Evolutionary conservation across 2,888 invertebrate species (phyloP).

Genomic region (Torymus auratus): DNA sequence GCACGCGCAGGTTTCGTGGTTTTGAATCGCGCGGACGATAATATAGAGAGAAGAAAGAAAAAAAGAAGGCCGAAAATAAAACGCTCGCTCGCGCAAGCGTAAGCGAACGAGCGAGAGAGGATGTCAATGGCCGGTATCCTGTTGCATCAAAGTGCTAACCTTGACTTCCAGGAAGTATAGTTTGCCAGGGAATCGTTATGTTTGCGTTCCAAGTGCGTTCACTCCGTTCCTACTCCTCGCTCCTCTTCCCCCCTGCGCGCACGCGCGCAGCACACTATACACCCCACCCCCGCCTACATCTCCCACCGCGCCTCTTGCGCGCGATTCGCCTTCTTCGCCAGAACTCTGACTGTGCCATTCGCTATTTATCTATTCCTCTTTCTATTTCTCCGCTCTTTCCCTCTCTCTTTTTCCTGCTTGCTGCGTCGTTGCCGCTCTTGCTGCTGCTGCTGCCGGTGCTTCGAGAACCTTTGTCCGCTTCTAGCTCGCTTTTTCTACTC

Average conservation of each 20-base stretch:
- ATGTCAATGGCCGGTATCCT: conserved; percentile 72
- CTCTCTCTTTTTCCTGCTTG: neutral
- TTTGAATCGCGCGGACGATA: neutral
- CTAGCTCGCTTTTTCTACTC: conserved; percentile 13
- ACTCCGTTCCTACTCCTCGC: conserved; percentile 38
- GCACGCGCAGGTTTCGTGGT: neutral
- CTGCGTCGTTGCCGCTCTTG: no score
- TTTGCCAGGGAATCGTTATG: conserved; percentile 62
- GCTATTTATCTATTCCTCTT: conserved; percentile 15
- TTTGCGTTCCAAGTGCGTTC: conserved; percentile 68
- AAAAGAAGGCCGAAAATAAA: conserved; percentile 21
- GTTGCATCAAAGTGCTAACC: conserved; percentile 74
- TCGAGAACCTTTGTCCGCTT: conserved; percentile 14
- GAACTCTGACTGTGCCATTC: neutral
- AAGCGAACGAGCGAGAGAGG: conserved; percentile 40
- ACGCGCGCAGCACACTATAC: neutral
- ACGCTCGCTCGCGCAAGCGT: conserved; percentile 52
- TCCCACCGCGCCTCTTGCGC: neutral
- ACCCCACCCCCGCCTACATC: neutral
- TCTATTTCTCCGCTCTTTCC: neutral
- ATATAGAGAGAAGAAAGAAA: conserved; percentile 27
- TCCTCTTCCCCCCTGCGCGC: neutral
- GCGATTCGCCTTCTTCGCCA: conserved; percentile 14
- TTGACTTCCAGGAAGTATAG: conserved; percentile 73
- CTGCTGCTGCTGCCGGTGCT: neutral